These are phyloP conservation scores for Tenthredo scrophulariae DNA, from an alignment of 2,888 invertebrate species.

Conservation along the genomic window DNA sequence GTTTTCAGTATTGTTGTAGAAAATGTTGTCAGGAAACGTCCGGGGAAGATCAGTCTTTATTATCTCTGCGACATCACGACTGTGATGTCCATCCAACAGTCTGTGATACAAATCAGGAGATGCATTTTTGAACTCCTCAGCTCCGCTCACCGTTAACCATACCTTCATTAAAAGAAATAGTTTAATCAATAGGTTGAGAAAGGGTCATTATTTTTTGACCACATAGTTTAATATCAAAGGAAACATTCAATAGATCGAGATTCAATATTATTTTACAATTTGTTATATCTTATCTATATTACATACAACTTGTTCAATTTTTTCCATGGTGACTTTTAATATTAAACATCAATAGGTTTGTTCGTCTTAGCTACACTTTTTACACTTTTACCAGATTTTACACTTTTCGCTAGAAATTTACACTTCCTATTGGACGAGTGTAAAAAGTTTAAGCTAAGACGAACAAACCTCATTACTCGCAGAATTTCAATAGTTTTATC, in stretches of 20 bases:
- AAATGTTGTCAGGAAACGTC: slow-evolving; percentile 97
- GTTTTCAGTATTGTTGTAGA: slow-evolving; percentile 88
- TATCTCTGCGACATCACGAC: slow-evolving; percentile 87
- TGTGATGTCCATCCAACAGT: slow-evolving; percentile 85
- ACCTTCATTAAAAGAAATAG: slow-evolving; percentile 81
- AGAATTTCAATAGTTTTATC: neutral
- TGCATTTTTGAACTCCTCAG: slow-evolving; percentile 84
- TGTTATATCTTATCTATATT: neutral
- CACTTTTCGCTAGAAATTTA: no score
- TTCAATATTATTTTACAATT: slow-evolving; percentile 32
- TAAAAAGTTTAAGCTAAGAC: no score
- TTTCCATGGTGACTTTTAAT: neutral
- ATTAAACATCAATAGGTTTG: neutral
- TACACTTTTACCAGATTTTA: no score
- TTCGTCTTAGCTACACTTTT: no score
- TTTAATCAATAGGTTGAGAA: neutral
- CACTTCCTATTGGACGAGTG: no score
- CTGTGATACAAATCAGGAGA: slow-evolving; percentile 85
- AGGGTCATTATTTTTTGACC: neutral
- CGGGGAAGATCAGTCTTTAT: slow-evolving; percentile 94
- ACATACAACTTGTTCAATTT: neutral
- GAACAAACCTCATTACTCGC: no score
- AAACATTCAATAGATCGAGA: slow-evolving; percentile 34
- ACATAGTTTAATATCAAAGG: slow-evolving; percentile 64
- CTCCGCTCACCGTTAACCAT: slow-evolving; percentile 94